These are phyloP conservation scores for Sinocyclocheilus maitianheensis DNA, from an alignment of 2,113 vertebrate genomes.

Conservation along the genomic window DNA sequence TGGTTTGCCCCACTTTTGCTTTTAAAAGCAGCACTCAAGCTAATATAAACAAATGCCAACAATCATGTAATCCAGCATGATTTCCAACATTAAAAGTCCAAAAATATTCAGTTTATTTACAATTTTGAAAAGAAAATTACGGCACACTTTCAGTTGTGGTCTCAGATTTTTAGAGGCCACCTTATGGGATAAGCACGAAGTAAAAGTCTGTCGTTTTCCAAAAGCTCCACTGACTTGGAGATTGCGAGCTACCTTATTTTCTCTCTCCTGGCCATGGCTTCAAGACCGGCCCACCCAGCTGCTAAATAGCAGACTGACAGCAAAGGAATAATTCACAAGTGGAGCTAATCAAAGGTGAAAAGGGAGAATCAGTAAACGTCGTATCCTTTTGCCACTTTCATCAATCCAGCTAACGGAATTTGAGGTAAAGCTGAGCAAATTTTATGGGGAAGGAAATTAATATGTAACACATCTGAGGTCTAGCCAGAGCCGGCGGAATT, in stretches of 20 bases:
- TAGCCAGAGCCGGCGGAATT: constrained; percentile 80
- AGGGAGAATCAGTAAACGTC: constrained; percentile 97
- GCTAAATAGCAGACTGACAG: constrained; percentile 87
- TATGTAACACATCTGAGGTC: constrained; percentile 94
- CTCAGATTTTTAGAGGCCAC: background rate
- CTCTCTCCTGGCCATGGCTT: constrained; percentile 50
- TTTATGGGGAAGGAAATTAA: constrained; percentile 95
- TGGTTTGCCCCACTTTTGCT: background rate
- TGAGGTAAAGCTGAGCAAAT: constrained; percentile 88
- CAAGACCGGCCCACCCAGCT: constrained; percentile 71
- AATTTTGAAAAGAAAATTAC: background rate
- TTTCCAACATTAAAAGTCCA: background rate
- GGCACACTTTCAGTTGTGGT: background rate
- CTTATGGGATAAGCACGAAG: background rate
- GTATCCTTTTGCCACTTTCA: constrained; percentile 96
- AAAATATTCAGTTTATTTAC: background rate
- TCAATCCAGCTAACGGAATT: constrained; percentile 99
- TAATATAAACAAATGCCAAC: background rate
- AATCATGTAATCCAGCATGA: background rate
- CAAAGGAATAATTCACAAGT: constrained; percentile 82
- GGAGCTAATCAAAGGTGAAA: constrained; percentile 99
- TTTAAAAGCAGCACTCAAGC: background rate
- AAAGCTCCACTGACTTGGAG: background rate
- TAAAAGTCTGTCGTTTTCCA: background rate
- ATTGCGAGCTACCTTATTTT: constrained; percentile 49